Evolutionary conservation across 2,888 invertebrate genomes (phyloP).

Genomic region (Saturnia pavonia): DNA sequence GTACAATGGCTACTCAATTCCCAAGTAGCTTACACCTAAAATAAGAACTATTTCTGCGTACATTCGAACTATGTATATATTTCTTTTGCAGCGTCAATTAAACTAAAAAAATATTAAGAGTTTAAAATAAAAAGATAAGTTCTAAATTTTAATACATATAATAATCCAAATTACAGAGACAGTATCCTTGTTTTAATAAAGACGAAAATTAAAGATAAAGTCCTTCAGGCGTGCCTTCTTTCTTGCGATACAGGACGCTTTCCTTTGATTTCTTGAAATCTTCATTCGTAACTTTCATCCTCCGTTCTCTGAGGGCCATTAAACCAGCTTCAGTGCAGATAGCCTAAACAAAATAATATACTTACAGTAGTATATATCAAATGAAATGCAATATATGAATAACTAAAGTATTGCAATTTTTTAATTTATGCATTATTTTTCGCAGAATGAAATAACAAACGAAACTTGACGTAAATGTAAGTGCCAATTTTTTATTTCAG

Average conservation of each 20-base stretch:
- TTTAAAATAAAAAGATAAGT: not conserved
- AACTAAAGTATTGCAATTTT: no score
- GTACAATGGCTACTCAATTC: no score
- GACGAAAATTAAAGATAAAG: constrained; percentile 91
- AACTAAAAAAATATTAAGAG: not conserved
- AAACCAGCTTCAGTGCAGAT: constrained; percentile 99
- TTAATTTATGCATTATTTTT: no score
- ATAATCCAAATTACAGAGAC: constrained; percentile 8
- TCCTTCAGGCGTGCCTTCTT: constrained; percentile 99
- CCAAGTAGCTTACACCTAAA: no score
- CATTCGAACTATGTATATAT: no score
- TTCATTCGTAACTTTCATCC: constrained; percentile 99
- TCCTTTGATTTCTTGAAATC: constrained; percentile 99
- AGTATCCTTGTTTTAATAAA: constrained; percentile 14
- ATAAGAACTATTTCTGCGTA: no score
- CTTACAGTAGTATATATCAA: not conserved
- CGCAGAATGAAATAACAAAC: no score
- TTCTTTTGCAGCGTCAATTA: not conserved
- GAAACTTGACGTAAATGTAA: no score
- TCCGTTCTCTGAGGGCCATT: constrained; percentile 97
- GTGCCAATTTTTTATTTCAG: no score
- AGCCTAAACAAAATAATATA: constrained; percentile 83
- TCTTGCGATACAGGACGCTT: constrained; percentile 98
- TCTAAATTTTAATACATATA: constrained; percentile 21
- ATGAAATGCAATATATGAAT: not conserved